Evolutionary conservation across 2,797 vertebrate genomes (phyloP).

Genomic region (Sebastes itinus): DNA sequence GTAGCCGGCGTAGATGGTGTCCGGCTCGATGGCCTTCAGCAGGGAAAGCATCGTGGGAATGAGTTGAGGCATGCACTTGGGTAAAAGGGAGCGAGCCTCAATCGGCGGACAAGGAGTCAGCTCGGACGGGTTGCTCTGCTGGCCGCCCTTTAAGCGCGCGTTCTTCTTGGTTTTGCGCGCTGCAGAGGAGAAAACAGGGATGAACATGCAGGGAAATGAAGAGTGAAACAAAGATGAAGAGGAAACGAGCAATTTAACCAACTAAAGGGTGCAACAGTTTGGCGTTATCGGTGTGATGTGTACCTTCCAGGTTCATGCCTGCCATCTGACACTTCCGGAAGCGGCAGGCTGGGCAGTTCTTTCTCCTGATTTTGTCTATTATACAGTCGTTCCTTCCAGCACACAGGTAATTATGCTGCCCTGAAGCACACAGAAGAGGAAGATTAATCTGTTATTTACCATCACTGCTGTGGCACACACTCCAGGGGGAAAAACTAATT

Average conservation of each 20-base stretch:
- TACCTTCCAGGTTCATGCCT: slow-evolving; percentile 99
- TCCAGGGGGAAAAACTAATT: slow-evolving; percentile 16
- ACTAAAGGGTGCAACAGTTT: background rate
- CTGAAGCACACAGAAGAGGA: slow-evolving; percentile 71
- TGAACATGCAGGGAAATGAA: background rate
- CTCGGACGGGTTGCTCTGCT: slow-evolving; percentile 69
- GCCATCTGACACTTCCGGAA: slow-evolving; percentile 98
- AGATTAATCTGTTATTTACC: slow-evolving; percentile 38
- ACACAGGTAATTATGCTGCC: slow-evolving; percentile 98
- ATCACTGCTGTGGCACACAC: slow-evolving; percentile 8
- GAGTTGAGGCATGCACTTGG: slow-evolving; percentile 93
- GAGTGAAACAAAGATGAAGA: background rate
- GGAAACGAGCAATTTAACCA: background rate
- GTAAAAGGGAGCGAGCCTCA: slow-evolving; percentile 82
- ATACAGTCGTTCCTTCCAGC: slow-evolving; percentile 99
- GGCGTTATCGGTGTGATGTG: background rate
- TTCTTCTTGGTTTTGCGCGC: slow-evolving; percentile 95
- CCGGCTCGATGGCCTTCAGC: slow-evolving; percentile 96
- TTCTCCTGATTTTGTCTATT: slow-evolving; percentile 98
- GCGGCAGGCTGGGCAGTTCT: slow-evolving; percentile 98
- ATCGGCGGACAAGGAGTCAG: slow-evolving; percentile 56
- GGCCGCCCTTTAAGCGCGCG: slow-evolving; percentile 87
- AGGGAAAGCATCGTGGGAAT: slow-evolving; percentile 93
- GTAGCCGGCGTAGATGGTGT: slow-evolving; percentile 93
- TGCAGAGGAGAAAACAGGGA: slow-evolving; percentile 48